Percentiles rank a stretch among this genome's conserved stretches.
These are phyloP conservation scores for Ahaetulla prasina DNA, from an alignment of 2,113 vertebrate genomes.

Conservation along the genomic window DNA sequence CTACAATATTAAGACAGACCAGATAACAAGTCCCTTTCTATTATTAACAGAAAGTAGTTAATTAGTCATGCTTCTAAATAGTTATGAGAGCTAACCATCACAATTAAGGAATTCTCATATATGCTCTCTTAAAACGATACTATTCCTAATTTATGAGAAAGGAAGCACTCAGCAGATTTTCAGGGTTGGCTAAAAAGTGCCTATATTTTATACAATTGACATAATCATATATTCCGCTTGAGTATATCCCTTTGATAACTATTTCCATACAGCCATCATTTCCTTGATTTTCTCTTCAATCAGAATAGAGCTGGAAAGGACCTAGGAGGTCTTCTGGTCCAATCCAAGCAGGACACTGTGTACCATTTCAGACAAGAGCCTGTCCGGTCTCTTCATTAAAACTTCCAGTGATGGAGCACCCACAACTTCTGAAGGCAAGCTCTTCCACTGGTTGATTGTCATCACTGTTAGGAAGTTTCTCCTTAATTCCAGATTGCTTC, in stretches of 20 bases:
- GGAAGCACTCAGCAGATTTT: background rate
- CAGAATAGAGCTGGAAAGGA: background rate
- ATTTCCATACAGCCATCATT: background rate
- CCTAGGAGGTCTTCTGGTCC: background rate
- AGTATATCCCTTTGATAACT: slow-evolving; percentile 5
- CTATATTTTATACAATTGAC: background rate
- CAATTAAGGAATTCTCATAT: background rate
- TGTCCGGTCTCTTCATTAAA: no score
- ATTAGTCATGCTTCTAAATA: background rate
- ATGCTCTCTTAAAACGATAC: background rate
- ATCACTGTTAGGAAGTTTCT: no score
- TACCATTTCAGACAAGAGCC: no score
- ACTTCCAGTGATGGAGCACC: no score
- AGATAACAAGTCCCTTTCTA: background rate
- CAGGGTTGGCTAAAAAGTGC: background rate
- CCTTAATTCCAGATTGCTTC: no score
- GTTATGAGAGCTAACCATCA: background rate
- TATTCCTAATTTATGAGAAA: background rate
- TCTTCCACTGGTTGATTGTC: no score
- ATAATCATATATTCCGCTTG: background rate
- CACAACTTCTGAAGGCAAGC: no score
- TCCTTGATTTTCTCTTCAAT: slow-evolving; percentile 15
- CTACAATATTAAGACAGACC: background rate
- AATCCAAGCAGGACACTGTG: no score
- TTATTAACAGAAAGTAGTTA: background rate